A percentile compares a stretch with the other conserved stretches of the same genome.
These are phyloP conservation scores for Zosterops lateralis DNA, from an alignment of 2,113 vertebrate genomes.

Conservation along the genomic window DNA sequence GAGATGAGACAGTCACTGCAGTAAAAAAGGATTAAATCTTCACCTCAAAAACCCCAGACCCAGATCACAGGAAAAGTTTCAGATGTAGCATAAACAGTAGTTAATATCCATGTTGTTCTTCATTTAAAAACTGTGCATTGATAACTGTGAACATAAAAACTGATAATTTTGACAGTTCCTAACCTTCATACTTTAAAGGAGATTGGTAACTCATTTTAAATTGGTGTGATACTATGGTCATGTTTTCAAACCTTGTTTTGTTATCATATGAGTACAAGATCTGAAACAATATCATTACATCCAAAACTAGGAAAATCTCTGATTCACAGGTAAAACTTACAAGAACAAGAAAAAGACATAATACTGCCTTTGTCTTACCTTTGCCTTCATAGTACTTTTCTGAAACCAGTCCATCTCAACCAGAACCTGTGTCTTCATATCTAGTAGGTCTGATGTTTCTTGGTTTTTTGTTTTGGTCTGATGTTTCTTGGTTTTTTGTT, in stretches of 20 bases:
- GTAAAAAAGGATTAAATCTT: background rate
- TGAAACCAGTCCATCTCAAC: background rate
- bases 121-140: background rate
- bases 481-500: background rate
- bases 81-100: background rate
- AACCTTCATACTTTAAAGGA: background rate
- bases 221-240: background rate
- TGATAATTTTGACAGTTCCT: background rate
- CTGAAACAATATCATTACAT: background rate
- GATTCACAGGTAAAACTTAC: background rate
- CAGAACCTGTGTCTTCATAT: background rate
- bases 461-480: background rate
- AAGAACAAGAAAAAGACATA: background rate
- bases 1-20: background rate
- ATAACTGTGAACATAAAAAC: background rate
- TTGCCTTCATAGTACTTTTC: background rate
- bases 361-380: background rate
- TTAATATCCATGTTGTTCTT: background rate
- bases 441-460: background rate
- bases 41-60: background rate
- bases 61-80: background rate
- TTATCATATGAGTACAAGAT: background rate
- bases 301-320: background rate
- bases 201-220: background rate
- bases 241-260: background rate